Percentiles rank a stretch among this genome's conserved stretches.
phyloP scores from a whole-genome alignment of 2,888 invertebrate genomes.

The Hydrotaea diabolus region DNA sequence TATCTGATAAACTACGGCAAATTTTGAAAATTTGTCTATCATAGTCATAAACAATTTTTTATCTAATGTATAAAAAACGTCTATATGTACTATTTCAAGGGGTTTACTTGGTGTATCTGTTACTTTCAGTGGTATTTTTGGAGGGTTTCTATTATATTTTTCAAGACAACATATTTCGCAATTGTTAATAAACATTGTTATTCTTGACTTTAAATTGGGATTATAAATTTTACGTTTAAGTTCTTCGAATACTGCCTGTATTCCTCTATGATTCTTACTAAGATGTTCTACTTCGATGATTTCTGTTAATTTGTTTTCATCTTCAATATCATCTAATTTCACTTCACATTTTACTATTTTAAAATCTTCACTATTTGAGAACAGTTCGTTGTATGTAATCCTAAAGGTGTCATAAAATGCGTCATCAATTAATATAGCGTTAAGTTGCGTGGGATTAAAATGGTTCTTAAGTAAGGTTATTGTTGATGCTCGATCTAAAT shows the following conservation, averaged over 20 bases:
- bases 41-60: slow-evolving; percentile 45
- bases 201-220: slow-evolving; percentile 43
- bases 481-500: neutral
- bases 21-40: slow-evolving; percentile 54
- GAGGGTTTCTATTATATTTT: slow-evolving; percentile 62
- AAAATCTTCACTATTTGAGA: slow-evolving; percentile 51
- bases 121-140: slow-evolving; percentile 65
- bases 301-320: slow-evolving; percentile 21
- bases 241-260: neutral
- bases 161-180: slow-evolving; percentile 57
- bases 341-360: slow-evolving; percentile 44
- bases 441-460: neutral
- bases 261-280: slow-evolving; percentile 9
- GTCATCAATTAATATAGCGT: neutral
- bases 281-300: slow-evolving; percentile 39
- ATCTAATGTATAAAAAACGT: slow-evolving; percentile 40
- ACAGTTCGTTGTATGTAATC: neutral
- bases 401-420: neutral
- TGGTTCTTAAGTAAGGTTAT: neutral
- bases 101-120: slow-evolving; percentile 69
- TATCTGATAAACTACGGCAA: slow-evolving; percentile 38
- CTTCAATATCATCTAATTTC: slow-evolving; percentile 48
- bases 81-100: slow-evolving; percentile 61
- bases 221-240: slow-evolving; percentile 42
- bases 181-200: slow-evolving; percentile 68